These are phyloP conservation scores for Oscheius sp. DNA, from an alignment of 2,888 invertebrate genomes.

Conservation along the genomic window DNA sequence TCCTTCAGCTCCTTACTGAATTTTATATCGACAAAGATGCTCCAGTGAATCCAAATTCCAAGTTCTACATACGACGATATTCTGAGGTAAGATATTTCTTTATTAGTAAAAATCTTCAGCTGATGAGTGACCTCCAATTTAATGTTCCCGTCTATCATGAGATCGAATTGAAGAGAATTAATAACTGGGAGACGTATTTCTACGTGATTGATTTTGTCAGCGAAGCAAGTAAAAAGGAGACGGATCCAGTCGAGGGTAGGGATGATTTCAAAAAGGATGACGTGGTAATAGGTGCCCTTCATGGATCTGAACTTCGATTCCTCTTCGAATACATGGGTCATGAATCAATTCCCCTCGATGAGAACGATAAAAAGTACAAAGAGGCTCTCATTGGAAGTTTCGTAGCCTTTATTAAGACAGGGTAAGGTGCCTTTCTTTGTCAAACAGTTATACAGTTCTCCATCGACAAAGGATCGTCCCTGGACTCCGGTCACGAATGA, in stretches of 20 bases:
- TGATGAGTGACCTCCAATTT: constrained; percentile 54
- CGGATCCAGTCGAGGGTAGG: constrained; percentile 37
- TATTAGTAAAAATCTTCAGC: constrained; percentile 10
- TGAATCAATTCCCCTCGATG: constrained; percentile 42
- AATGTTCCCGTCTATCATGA: constrained; percentile 56
- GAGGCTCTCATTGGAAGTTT: constrained; percentile 35
- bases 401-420: constrained; percentile 42
- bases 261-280: neutral
- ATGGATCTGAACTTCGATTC: constrained; percentile 44
- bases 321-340: constrained; percentile 39
- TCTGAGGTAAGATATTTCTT: constrained; percentile 32
- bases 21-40: constrained; percentile 30
- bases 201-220: constrained; percentile 50
- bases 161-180: constrained; percentile 43
- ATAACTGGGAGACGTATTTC: constrained; percentile 48
- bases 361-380: constrained; percentile 43
- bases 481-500: constrained; percentile 34
- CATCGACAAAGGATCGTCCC: neutral
- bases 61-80: constrained; percentile 51
- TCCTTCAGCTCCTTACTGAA: constrained; percentile 30
- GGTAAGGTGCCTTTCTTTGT: constrained; percentile 16
- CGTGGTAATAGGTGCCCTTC: constrained; percentile 35
- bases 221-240: constrained; percentile 39
- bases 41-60: constrained; percentile 32
- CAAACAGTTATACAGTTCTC: neutral